Percentiles rank a stretch among this genome's conserved stretches.
These are phyloP conservation scores for Drosophila kanapiae DNA, from an alignment of 1,140 invertebrate genomes.

Conservation along the genomic window DNA sequence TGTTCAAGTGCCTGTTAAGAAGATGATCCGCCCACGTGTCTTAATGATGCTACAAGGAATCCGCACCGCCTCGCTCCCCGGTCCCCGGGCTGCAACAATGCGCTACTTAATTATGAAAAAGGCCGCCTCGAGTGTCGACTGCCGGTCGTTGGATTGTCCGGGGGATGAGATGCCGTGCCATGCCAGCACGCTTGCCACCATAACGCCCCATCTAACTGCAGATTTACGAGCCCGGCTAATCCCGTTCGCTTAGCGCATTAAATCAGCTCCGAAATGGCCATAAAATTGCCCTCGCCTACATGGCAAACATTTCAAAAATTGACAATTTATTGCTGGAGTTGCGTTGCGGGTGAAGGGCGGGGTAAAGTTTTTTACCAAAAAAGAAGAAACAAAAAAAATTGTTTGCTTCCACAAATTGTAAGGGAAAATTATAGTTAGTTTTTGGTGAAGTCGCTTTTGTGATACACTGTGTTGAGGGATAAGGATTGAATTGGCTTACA, in stretches of 20 bases:
- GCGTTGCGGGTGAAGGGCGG: not conserved
- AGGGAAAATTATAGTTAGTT: not conserved
- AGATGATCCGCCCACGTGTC: conserved; percentile 70
- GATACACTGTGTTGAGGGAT: not conserved
- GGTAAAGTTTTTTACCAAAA: conserved; percentile 31
- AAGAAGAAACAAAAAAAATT: not conserved
- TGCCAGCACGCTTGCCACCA: conserved; percentile 25
- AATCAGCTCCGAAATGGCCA: conserved; percentile 77
- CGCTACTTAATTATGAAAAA: conserved; percentile 79
- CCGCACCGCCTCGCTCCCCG: not conserved
- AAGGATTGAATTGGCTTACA: no score
- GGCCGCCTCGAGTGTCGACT: conserved; percentile 59
- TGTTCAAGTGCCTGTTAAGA: conserved; percentile 79
- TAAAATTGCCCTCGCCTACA: conserved; percentile 67
- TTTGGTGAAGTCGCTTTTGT: fast-evolving
- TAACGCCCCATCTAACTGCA: conserved; percentile 54
- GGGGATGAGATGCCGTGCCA: conserved; percentile 5
- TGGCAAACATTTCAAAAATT: conserved; percentile 74
- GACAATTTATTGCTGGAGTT: conserved; percentile 71
- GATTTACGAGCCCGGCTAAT: conserved; percentile 71
- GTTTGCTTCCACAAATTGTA: conserved; percentile 1
- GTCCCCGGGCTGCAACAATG: conserved; percentile 45
- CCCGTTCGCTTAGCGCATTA: conserved; percentile 72
- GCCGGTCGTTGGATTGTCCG: not conserved
- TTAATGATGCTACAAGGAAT: conserved; percentile 72